Evolutionary conservation across 2,888 invertebrate species (phyloP).

Genomic region (Erebia palarica): DNA sequence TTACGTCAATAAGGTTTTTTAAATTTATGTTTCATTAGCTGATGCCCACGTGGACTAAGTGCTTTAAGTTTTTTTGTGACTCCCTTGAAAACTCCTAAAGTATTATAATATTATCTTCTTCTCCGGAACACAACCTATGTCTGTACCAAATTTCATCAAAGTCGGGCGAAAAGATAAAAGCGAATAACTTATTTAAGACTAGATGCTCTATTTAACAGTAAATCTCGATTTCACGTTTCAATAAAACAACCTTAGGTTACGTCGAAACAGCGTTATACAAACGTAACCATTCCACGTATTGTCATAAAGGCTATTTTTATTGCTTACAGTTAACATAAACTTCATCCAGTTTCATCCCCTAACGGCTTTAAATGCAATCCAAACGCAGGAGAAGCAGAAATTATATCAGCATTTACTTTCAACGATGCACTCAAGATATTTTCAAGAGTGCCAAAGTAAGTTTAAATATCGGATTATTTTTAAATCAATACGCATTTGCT

Average conservation of each 20-base stretch:
- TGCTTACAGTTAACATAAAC: conserved; percentile 77
- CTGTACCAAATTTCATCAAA: too few species aligned
- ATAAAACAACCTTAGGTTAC: conserved; percentile 49
- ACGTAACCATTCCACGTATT: conserved; percentile 78
- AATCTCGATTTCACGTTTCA: conserved; percentile 36
- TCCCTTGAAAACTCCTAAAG: too few species aligned
- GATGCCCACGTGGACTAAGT: too few species aligned
- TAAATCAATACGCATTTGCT: conserved; percentile 55
- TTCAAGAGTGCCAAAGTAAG: conserved; percentile 60
- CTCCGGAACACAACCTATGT: too few species aligned
- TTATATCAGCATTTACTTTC: conserved; percentile 78
- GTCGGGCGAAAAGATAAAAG: too few species aligned
- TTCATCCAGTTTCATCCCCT: conserved; percentile 75
- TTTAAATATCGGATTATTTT: conserved; percentile 69
- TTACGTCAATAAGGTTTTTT: background rate
- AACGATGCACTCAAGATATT: conserved; percentile 79
- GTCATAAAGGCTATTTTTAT: conserved; percentile 81
- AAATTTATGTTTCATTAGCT: too few species aligned
- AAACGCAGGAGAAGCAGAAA: conserved; percentile 74
- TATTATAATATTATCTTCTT: too few species aligned
- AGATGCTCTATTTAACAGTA: background rate
- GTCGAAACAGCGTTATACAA: conserved; percentile 59
- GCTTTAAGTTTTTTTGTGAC: too few species aligned
- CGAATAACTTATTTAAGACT: background rate
- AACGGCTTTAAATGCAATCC: conserved; percentile 77